A percentile compares a stretch with the other conserved stretches of the same genome.
Evolutionary conservation across 2,888 invertebrate genomes (phyloP).

Genomic region (Chelonus formosanus): DNA sequence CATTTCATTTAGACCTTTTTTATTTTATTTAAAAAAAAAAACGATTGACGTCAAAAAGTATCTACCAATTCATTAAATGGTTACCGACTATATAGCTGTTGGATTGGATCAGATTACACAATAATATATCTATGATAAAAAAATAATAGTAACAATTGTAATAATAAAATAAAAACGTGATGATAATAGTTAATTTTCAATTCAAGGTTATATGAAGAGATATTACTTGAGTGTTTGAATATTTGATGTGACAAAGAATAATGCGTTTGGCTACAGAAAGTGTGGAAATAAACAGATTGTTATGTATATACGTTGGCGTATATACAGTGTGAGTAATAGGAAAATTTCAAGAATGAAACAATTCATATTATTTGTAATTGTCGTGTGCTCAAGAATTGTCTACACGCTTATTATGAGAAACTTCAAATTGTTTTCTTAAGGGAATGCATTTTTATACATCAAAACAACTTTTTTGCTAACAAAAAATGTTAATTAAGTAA

Average conservation of each 20-base stretch:
- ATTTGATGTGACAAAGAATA: not conserved
- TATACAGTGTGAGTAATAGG: not conserved
- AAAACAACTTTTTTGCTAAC: too few species aligned
- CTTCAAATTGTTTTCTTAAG: constrained; percentile 2
- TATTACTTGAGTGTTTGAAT: not conserved
- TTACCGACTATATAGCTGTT: too few species aligned
- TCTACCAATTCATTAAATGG: too few species aligned
- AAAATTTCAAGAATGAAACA: not conserved
- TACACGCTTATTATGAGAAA: constrained; percentile 16
- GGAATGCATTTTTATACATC: not conserved
- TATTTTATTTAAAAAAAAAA: too few species aligned
- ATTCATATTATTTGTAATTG: constrained; percentile 3
- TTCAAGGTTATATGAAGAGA: constrained; percentile 3
- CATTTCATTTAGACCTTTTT: too few species aligned
- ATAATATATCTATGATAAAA: too few species aligned
- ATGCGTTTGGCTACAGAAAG: not conserved
- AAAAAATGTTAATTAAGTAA: too few species aligned
- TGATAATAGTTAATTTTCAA: constrained; percentile 6
- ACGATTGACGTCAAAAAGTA: too few species aligned
- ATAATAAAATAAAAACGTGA: too few species aligned
- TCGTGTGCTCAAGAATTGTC: too few species aligned
- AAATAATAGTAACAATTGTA: too few species aligned
- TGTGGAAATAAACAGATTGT: not conserved
- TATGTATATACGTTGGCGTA: constrained; percentile 3
- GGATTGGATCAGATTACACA: too few species aligned